These are phyloP conservation scores for Arion vulgaris DNA, from an alignment of 1,140 invertebrate genomes.

Conservation along the genomic window DNA sequence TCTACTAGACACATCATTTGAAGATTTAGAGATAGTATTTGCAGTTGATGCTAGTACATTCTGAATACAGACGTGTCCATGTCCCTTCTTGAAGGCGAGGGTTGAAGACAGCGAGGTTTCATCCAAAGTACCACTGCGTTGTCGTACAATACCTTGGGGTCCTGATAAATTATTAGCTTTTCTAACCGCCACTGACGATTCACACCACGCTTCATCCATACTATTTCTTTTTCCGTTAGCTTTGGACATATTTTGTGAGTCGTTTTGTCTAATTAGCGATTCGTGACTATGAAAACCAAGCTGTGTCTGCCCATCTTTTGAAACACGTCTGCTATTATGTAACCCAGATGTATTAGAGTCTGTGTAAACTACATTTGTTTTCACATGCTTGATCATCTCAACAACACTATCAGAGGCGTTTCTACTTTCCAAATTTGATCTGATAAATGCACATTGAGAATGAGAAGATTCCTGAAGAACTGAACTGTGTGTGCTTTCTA, in stretches of 20 bases:
- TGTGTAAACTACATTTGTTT: background rate
- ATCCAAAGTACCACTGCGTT: background rate
- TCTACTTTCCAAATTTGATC: background rate
- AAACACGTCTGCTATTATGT: background rate
- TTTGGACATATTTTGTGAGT: background rate
- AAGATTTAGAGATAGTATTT: conserved; percentile 1
- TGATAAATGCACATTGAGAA: background rate
- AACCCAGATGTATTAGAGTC: background rate
- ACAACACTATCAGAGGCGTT: background rate
- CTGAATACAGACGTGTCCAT: background rate
- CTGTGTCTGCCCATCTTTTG: background rate
- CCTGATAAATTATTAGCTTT: background rate
- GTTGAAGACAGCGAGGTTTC: no score
- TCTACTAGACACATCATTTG: conserved; percentile 11
- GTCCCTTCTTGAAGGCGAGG: background rate
- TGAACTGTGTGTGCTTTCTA: background rate
- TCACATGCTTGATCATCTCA: background rate
- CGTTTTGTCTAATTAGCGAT: background rate
- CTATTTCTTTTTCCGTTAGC: background rate
- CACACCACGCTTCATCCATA: background rate
- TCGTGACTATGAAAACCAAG: background rate
- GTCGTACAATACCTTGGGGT: background rate
- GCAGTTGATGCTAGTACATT: background rate
- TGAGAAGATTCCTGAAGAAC: background rate
- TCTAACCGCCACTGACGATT: background rate